Percentiles rank a stretch among this genome's conserved stretches.
Evolutionary conservation across 2,888 invertebrate species (phyloP).

Genomic region (Empis livida): DNA sequence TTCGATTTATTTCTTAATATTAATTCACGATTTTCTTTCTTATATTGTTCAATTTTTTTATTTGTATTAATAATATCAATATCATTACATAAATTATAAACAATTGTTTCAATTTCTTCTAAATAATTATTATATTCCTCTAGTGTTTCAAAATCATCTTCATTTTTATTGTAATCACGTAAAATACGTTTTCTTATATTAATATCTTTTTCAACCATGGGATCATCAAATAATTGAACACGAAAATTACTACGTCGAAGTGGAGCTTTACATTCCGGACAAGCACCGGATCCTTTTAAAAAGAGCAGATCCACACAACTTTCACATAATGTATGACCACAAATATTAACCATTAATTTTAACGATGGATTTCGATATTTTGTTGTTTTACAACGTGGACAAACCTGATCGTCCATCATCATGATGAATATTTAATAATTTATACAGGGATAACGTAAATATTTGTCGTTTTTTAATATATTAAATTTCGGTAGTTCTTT

Average conservation of each 20-base stretch:
- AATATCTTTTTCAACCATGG: conserved; percentile 93
- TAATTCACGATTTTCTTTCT: conserved; percentile 75
- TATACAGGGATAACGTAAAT: too few species aligned
- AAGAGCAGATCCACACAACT: conserved; percentile 94
- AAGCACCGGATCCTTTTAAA: conserved; percentile 90
- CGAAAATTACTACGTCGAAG: conserved; percentile 81
- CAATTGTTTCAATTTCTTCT: conserved; percentile 85
- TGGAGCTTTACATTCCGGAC: conserved; percentile 86
- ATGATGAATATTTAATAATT: too few species aligned
- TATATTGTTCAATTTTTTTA: conserved; percentile 80
- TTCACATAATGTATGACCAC: conserved; percentile 96
- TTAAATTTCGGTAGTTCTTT: too few species aligned
- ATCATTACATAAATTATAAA: conserved; percentile 82
- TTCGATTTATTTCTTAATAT: conserved; percentile 70
- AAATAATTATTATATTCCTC: conserved; percentile 91
- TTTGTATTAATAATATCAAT: conserved; percentile 81
- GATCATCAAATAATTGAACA: conserved; percentile 92
- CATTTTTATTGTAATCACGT: conserved; percentile 86
- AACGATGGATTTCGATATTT: conserved; percentile 94
- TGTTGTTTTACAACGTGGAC: conserved; percentile 92
- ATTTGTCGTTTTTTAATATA: too few species aligned
- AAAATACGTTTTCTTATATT: conserved; percentile 83
- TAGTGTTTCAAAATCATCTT: conserved; percentile 77
- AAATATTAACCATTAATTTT: conserved; percentile 95
- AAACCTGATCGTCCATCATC: conserved; percentile 34